phyloP scores from a whole-genome alignment of 35 echinoderm and acorn worm species.

The Antedon bifida region DNA sequence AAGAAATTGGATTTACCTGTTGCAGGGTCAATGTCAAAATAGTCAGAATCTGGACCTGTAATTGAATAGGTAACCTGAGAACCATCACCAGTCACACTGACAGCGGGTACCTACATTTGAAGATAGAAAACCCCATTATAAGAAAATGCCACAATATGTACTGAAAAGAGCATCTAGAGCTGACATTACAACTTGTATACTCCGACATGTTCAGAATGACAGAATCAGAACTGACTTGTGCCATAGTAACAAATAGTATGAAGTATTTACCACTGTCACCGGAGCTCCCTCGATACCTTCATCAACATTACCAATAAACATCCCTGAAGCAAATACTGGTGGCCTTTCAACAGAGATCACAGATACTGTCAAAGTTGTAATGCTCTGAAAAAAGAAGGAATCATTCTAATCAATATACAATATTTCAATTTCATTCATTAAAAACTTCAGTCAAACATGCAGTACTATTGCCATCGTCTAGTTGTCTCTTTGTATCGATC shows the following conservation, averaged over 20 bases:
- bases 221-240: neutral
- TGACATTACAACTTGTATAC: neutral
- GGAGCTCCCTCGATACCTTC: neutral
- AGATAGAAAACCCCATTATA: constrained; percentile 10
- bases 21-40: constrained; percentile 46
- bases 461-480: no score
- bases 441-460: no score
- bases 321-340: neutral
- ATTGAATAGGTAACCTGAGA: constrained; percentile 36
- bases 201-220: no score
- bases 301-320: neutral
- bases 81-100: constrained; percentile 20
- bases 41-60: constrained; percentile 30
- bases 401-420: no score
- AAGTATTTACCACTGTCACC: neutral
- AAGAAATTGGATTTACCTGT: no score
- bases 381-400: neutral
- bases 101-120: constrained; percentile 29
- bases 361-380: neutral
- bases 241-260: neutral
- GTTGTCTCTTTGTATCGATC: no score
- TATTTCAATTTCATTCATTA: no score
- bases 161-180: no score
- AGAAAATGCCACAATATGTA: neutral
- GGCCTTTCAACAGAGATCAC: neutral